These are phyloP conservation scores for Hydractinia echinata DNA, from an alignment of 30 jellyfish, hydroid and myxozoan genomes.

Conservation along the genomic window DNA sequence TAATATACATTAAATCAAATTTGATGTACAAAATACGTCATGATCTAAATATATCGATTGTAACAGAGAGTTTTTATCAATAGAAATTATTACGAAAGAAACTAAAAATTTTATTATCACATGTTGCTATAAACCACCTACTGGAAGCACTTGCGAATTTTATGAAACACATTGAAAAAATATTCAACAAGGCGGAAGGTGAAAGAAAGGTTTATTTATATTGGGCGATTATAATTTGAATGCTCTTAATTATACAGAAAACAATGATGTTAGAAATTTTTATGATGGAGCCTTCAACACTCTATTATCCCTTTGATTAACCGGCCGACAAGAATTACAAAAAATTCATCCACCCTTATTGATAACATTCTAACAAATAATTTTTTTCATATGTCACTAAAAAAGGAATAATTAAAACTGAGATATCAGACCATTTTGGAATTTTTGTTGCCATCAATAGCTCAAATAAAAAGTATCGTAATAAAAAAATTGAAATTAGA, in stretches of 20 bases:
- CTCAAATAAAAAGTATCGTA: slow-evolving; percentile 2
- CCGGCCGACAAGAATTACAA: neutral
- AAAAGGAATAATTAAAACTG: neutral
- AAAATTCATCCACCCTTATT: neutral
- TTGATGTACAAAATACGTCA: too few relatives aligned
- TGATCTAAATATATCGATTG: too few relatives aligned
- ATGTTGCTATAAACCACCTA: slow-evolving; percentile 29
- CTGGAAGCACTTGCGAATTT: neutral
- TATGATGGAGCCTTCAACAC: neutral
- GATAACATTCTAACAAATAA: neutral
- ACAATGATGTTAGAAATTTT: neutral
- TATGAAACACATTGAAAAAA: neutral
- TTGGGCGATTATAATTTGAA: neutral
- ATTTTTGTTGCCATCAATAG: neutral
- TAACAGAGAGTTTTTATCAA: too few relatives aligned
- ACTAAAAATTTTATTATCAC: slow-evolving; percentile 8
- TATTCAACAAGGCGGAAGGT: neutral
- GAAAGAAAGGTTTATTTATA: neutral
- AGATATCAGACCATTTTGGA: neutral
- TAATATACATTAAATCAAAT: too few relatives aligned
- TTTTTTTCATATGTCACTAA: neutral
- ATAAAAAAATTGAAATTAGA: neutral
- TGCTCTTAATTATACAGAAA: neutral
- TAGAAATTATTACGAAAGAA: slow-evolving; percentile 17
- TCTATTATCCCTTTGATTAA: slow-evolving; percentile 3